These are phyloP conservation scores for Lasioglossum morio DNA, from an alignment of 2,888 invertebrate genomes.

Conservation along the genomic window DNA sequence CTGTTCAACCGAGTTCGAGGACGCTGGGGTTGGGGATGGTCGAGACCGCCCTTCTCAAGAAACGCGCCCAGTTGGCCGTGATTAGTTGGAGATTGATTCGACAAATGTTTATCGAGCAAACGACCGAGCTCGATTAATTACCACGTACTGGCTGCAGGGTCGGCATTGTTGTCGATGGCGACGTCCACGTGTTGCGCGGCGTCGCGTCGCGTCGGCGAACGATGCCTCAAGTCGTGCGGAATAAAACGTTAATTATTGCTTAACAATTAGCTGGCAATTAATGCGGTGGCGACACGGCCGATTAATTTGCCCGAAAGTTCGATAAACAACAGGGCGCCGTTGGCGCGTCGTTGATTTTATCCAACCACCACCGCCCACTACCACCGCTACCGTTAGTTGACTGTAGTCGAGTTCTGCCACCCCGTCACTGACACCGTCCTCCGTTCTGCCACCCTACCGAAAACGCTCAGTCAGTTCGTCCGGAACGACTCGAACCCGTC, in stretches of 20 bases:
- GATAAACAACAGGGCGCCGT: not conserved
- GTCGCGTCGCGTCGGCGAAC: not conserved
- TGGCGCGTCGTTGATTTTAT: conserved; percentile 8
- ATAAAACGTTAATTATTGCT: conserved; percentile 52
- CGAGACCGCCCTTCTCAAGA: not conserved
- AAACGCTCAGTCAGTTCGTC: not conserved
- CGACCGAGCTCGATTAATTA: conserved; percentile 49
- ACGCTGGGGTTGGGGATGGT: not conserved
- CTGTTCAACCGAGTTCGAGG: not conserved
- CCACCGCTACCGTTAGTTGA: not conserved
- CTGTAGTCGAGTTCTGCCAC: not conserved
- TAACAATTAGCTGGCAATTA: conserved; percentile 44
- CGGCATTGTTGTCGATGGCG: conserved; percentile 28
- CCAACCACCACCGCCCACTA: not conserved
- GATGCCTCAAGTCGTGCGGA: conserved; percentile 12
- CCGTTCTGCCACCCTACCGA: not conserved
- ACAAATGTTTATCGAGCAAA: conserved; percentile 55
- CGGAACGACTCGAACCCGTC: conserved; percentile 5
- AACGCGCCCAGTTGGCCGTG: not conserved
- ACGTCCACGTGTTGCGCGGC: conserved; percentile 43
- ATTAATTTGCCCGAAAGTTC: conserved; percentile 14
- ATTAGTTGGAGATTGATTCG: conserved; percentile 34
- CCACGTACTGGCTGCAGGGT: conserved; percentile 2
- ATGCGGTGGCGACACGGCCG: conserved; percentile 41
- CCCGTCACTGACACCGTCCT: not conserved